These are phyloP conservation scores for Ceratothoa steindachneri DNA, from an alignment of 2,888 invertebrate species.

Conservation along the genomic window DNA sequence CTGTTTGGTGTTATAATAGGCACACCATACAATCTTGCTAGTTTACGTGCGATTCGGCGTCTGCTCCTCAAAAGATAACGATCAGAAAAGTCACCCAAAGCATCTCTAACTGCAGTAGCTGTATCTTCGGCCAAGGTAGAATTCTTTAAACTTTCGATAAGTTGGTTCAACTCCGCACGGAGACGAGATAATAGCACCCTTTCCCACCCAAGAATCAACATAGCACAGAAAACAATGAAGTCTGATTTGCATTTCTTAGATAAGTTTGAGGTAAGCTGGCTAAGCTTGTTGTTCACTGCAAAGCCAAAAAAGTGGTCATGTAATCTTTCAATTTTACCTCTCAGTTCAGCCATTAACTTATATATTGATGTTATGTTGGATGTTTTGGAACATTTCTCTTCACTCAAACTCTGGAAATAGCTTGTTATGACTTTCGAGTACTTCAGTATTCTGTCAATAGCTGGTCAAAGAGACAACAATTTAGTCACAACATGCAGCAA, in stretches of 20 bases:
- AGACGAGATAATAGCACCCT: no score
- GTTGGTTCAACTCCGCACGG: no score
- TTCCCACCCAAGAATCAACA: no score
- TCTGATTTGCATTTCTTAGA: conserved; percentile 22
- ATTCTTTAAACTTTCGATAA: no score
- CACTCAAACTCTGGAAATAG: conserved; percentile 26
- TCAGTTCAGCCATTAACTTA: conserved; percentile 30
- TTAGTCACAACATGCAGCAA: conserved; percentile 18
- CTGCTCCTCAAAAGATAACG: no score
- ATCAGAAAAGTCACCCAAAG: no score
- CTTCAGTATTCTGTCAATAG: conserved; percentile 23
- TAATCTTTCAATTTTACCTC: conserved; percentile 16
- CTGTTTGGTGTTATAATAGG: no score
- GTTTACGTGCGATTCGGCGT: no score
- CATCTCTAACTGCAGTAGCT: no score
- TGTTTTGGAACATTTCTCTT: conserved; percentile 24
- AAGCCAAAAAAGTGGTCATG: conserved; percentile 13
- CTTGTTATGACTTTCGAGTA: conserved; percentile 22
- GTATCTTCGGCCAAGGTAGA: no score
- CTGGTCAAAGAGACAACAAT: conserved; percentile 26
- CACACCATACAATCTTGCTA: no score
- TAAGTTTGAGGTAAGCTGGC: conserved; percentile 20
- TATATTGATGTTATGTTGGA: conserved; percentile 26
- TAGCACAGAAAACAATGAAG: conserved; percentile 25
- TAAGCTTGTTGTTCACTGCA: conserved; percentile 15